phyloP scores from a whole-genome alignment of 2,888 invertebrate genomes.

The Anthophora plumipes region DNA sequence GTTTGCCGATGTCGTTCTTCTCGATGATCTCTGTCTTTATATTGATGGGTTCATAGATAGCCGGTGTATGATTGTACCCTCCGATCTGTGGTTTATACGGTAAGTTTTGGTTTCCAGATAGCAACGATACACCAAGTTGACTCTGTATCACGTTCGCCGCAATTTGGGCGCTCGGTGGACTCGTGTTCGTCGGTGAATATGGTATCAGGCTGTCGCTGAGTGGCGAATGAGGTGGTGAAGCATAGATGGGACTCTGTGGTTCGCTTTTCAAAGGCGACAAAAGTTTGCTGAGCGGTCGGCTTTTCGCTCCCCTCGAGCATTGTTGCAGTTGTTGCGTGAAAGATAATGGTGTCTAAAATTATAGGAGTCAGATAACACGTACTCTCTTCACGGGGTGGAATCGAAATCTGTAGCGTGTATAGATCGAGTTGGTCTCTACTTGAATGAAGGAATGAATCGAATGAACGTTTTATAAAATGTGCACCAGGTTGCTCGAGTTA shows the following conservation, averaged over 20 bases:
- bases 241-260: constrained; percentile 91
- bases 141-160: constrained; percentile 83
- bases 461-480: constrained; percentile 6
- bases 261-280: constrained; percentile 88
- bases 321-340: constrained; percentile 97
- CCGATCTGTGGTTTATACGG: constrained; percentile 80
- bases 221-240: constrained; percentile 92
- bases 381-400: constrained; percentile 59
- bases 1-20: constrained; percentile 77
- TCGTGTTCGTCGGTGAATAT: constrained; percentile 83
- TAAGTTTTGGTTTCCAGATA: constrained; percentile 81
- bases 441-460: constrained; percentile 1
- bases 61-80: constrained; percentile 79
- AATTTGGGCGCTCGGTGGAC: constrained; percentile 83
- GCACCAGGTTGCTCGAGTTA: constrained; percentile 4
- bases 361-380: constrained; percentile 57
- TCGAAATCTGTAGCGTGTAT: constrained; percentile 31
- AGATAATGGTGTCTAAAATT: constrained; percentile 88
- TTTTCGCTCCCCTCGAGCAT: constrained; percentile 89
- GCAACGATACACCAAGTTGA: constrained; percentile 81
- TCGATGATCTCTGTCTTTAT: constrained; percentile 82
- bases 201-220: constrained; percentile 87
- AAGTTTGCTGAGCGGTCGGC: constrained; percentile 88
- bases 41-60: constrained; percentile 83
- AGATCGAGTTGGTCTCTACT: constrained; percentile 44